Base-by-base conservation (phyloP, 2,888 invertebrate genomes). In the Orthosia gracilis region DNA sequence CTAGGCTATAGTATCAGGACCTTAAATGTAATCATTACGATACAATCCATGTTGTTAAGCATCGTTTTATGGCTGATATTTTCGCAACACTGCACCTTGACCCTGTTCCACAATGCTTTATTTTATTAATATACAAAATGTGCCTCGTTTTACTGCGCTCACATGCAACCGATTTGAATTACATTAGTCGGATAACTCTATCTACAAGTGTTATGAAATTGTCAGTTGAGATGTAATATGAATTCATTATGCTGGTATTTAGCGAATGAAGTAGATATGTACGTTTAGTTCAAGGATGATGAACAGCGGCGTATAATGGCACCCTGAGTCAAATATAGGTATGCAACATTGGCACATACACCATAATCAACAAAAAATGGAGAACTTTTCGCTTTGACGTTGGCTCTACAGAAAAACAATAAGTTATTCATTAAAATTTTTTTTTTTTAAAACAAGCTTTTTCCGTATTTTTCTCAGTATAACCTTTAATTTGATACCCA, bases 81-180 rank as follows among this genome's bases (percentile, higher is more conserved):
- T 73, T 73, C 50, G 72, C 65, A 81, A 75, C 47, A 54, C 11
- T 23, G 54, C 26, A 49, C 65, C 77, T 74, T 66, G 85, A 76
- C 82, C 84, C 66, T 84, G 59, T 77, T 73, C 52, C 62, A 31
- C 49, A 31, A 49, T 55, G 63, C 21, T 77, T 86, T 81, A 86
- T 83, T 54, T 73, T 65, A 72, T 73, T 82, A 81, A 78, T 84
- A 84, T 82, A 75, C 78, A 63, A 84, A 76, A 65, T 73, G 70
- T 47, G 74, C 49, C n/a, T 63, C 49, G 74, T 21, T 26, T 55
- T 54, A 47, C 55, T 69, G 64, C 74, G 61, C 62, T 64, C 40
- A 47, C 57, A 11, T 49, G 12, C 57, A 57, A 50, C 47, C 12
- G 54, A 69, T 52, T 72, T n/a, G 52, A 40, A n/a, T 84, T 58